Percentiles rank a stretch among this genome's conserved stretches.
These are phyloP conservation scores for Microchrysa polita DNA, from an alignment of 2,888 invertebrate species.

Conservation along the genomic window DNA sequence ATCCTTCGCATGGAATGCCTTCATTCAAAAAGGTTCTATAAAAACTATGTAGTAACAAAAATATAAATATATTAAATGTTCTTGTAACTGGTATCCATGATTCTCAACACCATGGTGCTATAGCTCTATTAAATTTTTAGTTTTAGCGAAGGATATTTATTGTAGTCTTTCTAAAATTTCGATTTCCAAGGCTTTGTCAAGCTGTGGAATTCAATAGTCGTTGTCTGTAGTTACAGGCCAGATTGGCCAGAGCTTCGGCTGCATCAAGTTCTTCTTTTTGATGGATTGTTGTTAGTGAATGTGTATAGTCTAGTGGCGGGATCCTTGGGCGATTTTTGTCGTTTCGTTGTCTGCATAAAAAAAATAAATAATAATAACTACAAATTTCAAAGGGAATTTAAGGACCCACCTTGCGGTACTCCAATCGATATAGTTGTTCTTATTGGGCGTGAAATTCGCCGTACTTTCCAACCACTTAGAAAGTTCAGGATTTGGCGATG, in stretches of 20 bases:
- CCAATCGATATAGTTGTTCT: constrained; percentile 78
- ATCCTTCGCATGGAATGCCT: constrained; percentile 48
- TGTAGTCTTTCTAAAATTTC: constrained; percentile 10
- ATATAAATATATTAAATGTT: constrained; percentile 14
- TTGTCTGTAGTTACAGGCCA: constrained; percentile 67
- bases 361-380: not conserved
- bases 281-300: constrained; percentile 62
- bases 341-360: constrained; percentile 39
- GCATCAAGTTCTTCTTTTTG: constrained; percentile 80
- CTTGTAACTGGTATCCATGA: not conserved
- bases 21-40: constrained; percentile 40
- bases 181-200: constrained; percentile 16
- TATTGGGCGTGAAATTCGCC: constrained; percentile 76
- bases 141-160: constrained; percentile 3
- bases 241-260: constrained; percentile 76
- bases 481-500: constrained; percentile 69
- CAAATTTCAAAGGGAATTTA: not conserved
- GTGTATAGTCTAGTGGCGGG: constrained; percentile 40
- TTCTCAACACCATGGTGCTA: constrained; percentile 1
- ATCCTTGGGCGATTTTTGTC: constrained; percentile 47
- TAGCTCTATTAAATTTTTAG: not conserved
- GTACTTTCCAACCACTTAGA: constrained; percentile 82
- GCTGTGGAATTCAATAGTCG: constrained; percentile 56
- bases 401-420: constrained; percentile 57
- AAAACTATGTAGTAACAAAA: constrained; percentile 25